Evolutionary conservation across 1,140 invertebrate species (phyloP).

Genomic region (Pseudomyrmex cubaensis): DNA sequence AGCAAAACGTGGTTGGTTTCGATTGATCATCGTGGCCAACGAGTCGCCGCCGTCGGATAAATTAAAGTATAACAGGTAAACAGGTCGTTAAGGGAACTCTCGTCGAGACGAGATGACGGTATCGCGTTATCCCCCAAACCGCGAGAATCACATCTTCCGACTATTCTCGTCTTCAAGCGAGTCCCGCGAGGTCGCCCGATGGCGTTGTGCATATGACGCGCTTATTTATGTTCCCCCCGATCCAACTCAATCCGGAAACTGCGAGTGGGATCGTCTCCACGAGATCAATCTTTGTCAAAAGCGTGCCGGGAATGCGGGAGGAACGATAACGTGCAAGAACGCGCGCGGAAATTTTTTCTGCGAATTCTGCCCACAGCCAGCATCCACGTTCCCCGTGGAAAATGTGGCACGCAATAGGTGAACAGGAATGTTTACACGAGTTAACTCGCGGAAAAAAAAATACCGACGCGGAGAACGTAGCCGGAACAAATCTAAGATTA

Average conservation of each 20-base stretch:
- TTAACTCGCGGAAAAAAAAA: background rate
- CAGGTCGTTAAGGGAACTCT: constrained; percentile 61
- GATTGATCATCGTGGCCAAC: constrained; percentile 61
- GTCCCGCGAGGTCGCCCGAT: background rate
- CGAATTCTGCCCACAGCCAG: constrained; percentile 13
- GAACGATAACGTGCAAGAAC: constrained; percentile 41
- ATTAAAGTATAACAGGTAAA: constrained; percentile 68
- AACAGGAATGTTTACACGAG: background rate
- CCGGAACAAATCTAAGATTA: constrained; percentile 15
- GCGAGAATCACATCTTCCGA: background rate
- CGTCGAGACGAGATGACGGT: constrained; percentile 8
- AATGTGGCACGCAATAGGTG: constrained; percentile 4
- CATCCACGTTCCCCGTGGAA: constrained; percentile 23
- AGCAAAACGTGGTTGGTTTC: constrained; percentile 62
- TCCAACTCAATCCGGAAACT: constrained; percentile 46
- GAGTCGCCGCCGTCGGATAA: constrained; percentile 52
- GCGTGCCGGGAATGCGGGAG: constrained; percentile 23
- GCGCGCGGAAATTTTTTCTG: background rate
- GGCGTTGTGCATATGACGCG: constrained; percentile 18
- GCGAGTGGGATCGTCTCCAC: constrained; percentile 3
- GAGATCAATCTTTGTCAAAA: constrained; percentile 55
- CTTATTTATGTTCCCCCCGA: background rate
- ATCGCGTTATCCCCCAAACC: constrained; percentile 30
- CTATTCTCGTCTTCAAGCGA: too few relatives aligned
- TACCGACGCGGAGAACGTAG: background rate